A percentile compares a stretch with the other conserved stretches of the same genome.
phyloP scores from a whole-genome alignment of 2,113 vertebrate species.

The Notarius lentiginosus region DNA sequence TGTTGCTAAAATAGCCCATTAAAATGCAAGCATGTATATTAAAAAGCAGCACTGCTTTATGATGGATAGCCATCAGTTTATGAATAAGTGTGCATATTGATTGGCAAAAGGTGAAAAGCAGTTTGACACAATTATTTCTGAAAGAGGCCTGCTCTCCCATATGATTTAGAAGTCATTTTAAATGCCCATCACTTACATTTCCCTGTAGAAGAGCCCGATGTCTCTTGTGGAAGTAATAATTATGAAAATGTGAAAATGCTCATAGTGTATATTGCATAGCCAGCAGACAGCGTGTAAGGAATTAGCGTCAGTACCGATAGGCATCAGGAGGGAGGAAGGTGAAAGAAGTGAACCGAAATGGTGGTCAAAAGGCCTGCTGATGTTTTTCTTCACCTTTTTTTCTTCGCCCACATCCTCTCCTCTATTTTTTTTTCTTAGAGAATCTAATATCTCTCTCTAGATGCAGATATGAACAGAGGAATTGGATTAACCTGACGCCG shows the following conservation, averaged over 20 bases:
- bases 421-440: neutral
- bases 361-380: constrained; percentile 50
- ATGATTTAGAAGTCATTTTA: constrained; percentile 79
- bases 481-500: constrained; percentile 36
- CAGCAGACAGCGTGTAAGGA: constrained; percentile 62
- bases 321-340: constrained; percentile 62
- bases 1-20: constrained; percentile 76
- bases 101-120: constrained; percentile 79
- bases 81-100: constrained; percentile 79
- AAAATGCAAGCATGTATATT: constrained; percentile 81
- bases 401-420: neutral
- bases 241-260: constrained; percentile 72
- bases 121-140: constrained; percentile 80
- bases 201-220: constrained; percentile 71
- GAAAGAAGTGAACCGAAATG: constrained; percentile 60
- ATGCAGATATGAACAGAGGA: constrained; percentile 36
- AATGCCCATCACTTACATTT: constrained; percentile 77
- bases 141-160: constrained; percentile 69
- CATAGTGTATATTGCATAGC: constrained; percentile 65
- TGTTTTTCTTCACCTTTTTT: constrained; percentile 31
- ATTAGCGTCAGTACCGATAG: constrained; percentile 65
- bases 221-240: constrained; percentile 77
- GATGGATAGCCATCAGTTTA: constrained; percentile 69
- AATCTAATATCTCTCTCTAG: constrained; percentile 27
- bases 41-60: constrained; percentile 74